Base-by-base conservation (phyloP, 2,113 vertebrate species). In the Acrocephalus arundinaceus region DNA sequence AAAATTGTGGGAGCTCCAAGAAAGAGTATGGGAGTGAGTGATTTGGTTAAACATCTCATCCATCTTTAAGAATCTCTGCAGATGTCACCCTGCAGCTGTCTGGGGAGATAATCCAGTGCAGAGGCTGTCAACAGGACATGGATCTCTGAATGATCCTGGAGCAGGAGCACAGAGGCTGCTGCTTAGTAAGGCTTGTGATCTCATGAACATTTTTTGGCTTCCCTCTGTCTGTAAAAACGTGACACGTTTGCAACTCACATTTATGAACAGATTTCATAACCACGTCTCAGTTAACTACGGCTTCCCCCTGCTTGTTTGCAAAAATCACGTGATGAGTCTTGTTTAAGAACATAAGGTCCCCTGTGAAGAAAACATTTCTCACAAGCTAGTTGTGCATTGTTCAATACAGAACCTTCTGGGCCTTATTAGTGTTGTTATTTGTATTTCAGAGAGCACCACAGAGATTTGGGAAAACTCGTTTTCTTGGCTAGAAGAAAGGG, bases 341-440 rank as follows among this genome's bases (percentile, higher is more conserved):
- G 14, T 46, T 87, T 89, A 72, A 90, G 75, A 88, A 68, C 65
- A 63, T 43, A 78, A 86, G 48, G 65, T 78, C 54, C 49, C 59
- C 41, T 30, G 41, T 59, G 57, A 80, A 61, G 45, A 68, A 67
- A 74, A 20, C 6, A 7, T 75, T 83, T 81, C 75, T 95, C 57
- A 86, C 45, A 51, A 71, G 33, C 35, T 41, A 13, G 35, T 59
- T 91, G 30, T 66, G 13, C 43, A 74, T 54, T 74, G 55, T 52
- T 74, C 52, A 57, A 3, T 33, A 45, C 25, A 83, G 79, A 86
- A 83, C 48, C 41, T 73, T 80, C 48, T 88, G 59, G 35, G 59
- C 18, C 30, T 77, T 90, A 74, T 92, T 89, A 96, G 55, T 43
- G 21, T 31, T 73, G 58, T 76, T 94, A 88, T 90, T 88, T 84